Conservation (phyloP, 2,797 vertebrate species). For the Syndactyla subalaris region DNA sequence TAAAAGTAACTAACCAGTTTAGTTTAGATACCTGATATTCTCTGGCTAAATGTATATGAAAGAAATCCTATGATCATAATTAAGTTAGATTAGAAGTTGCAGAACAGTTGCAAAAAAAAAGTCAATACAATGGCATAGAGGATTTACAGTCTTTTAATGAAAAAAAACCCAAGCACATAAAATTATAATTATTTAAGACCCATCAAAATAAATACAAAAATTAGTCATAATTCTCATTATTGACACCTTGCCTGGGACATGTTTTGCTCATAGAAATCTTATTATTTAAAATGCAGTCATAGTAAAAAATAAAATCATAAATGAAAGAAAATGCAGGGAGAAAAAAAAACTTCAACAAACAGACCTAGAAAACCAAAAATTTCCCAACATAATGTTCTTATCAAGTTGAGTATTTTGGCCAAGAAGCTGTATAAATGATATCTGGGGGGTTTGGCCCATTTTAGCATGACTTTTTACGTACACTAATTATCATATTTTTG, state of each 20-base stretch:
- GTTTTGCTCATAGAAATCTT: not conserved
- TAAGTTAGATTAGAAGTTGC: not conserved
- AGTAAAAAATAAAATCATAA: not conserved
- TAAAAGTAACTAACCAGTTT: not conserved
- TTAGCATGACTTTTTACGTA: rapidly evolving
- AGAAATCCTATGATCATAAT: not conserved
- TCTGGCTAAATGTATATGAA: not conserved
- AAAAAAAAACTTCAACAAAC: not conserved
- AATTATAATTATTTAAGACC: not conserved
- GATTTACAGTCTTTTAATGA: not conserved
- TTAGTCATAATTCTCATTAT: not conserved
- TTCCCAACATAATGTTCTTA: not conserved
- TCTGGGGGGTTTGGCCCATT: rapidly evolving
- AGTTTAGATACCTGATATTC: not conserved
- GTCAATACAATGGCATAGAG: not conserved
- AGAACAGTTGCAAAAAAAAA: not conserved
- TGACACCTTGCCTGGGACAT: rapidly evolving
- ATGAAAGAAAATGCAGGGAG: not conserved
- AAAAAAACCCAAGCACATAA: not conserved
- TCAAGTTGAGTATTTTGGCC: not conserved
- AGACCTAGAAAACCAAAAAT: not conserved
- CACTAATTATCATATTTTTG: not conserved
- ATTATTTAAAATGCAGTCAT: not conserved
- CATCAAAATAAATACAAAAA: not conserved
- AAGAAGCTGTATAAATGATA: not conserved